These are phyloP conservation scores for Heptranchias perlo DNA, from an alignment of 2,113 vertebrate genomes.

Conservation along the genomic window DNA sequence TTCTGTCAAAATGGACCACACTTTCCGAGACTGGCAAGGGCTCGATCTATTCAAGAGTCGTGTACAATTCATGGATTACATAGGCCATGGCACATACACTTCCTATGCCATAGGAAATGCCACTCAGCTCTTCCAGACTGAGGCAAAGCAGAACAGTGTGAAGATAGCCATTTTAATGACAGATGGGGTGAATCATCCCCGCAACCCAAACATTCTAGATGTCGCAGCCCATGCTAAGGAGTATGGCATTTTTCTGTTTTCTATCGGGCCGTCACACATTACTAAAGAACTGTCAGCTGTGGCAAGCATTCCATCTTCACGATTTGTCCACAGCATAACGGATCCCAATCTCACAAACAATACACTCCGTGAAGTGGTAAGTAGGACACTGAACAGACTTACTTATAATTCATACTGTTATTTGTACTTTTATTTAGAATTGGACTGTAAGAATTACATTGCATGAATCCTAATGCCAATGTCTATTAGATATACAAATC, in stretches of 20 bases:
- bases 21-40: conserved; percentile 68
- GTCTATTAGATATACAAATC: background rate
- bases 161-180: conserved; percentile 76
- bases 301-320: conserved; percentile 62
- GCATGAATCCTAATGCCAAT: background rate
- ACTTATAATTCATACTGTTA: background rate
- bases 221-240: conserved; percentile 64
- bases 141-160: conserved; percentile 57
- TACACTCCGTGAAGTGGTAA: conserved; percentile 61
- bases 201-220: conserved; percentile 62
- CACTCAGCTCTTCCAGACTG: conserved; percentile 64
- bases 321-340: conserved; percentile 63
- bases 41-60: conserved; percentile 63
- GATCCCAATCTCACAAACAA: conserved; percentile 61
- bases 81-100: conserved; percentile 80
- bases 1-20: conserved; percentile 64
- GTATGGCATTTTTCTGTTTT: conserved; percentile 67
- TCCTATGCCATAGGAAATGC: conserved; percentile 77
- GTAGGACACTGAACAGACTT: conserved; percentile 32
- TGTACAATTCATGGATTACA: conserved; percentile 61
- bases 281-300: conserved; percentile 59
- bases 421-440: background rate
- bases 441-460: background rate
- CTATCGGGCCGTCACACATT: conserved; percentile 64
- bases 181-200: conserved; percentile 76